Conservation (phyloP, 1,140 invertebrate species). For the Charaxes varanes region DNA sequence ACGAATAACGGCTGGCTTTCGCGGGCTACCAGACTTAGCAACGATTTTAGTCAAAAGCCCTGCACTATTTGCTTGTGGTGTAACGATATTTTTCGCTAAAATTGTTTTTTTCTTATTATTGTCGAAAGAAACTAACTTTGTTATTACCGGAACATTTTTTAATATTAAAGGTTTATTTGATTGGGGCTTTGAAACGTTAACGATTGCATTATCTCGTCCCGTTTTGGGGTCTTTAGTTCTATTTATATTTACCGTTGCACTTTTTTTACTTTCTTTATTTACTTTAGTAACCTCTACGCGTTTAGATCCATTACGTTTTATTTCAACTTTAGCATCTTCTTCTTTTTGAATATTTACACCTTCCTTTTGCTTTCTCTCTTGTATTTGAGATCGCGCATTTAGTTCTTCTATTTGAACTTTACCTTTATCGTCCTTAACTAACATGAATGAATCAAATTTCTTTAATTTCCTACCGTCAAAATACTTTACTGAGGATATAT, state of each 20-base stretch:
- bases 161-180: constrained; percentile 7
- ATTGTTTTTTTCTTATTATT: not conserved
- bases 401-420: not conserved
- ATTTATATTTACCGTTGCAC: not conserved
- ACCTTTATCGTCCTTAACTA: constrained; percentile 31
- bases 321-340: not conserved
- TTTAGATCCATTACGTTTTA: too few relatives aligned
- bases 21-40: not conserved
- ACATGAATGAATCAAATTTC: constrained; percentile 30
- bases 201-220: too few relatives aligned
- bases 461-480: constrained; percentile 11
- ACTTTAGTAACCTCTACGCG: not conserved
- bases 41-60: not conserved
- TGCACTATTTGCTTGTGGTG: too few relatives aligned
- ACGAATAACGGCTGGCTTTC: too few relatives aligned
- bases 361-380: not conserved
- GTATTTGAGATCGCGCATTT: not conserved
- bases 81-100: not conserved
- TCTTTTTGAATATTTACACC: not conserved
- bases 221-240: too few relatives aligned
- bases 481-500: constrained; percentile 26
- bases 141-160: constrained; percentile 6
- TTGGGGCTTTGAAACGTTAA: too few relatives aligned
- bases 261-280: not conserved
- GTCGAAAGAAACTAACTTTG: not conserved